A percentile compares a stretch with the other conserved stretches of the same genome.
These are phyloP conservation scores for Rhopilema esculentum DNA, from an alignment of 30 jellyfish, hydroid and myxozoan genomes.

Conservation along the genomic window DNA sequence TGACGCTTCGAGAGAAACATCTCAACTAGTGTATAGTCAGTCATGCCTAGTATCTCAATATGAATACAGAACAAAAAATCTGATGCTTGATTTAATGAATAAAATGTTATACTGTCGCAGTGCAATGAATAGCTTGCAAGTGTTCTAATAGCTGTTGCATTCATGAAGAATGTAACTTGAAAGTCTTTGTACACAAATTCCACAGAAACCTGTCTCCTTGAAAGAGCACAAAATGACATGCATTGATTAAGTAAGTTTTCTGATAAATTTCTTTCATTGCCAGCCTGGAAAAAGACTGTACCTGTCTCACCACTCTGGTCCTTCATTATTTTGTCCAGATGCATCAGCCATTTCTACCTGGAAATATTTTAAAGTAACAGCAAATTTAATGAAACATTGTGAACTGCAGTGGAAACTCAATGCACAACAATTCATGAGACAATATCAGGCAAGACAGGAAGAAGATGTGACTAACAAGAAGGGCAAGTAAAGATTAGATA, in stretches of 20 bases:
- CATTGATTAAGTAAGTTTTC: too few relatives aligned
- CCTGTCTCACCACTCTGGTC: slow-evolving; percentile 49
- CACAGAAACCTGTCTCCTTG: background rate
- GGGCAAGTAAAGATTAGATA: background rate
- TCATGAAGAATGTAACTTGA: background rate
- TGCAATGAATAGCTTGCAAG: background rate
- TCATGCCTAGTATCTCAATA: too few relatives aligned
- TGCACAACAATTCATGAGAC: background rate
- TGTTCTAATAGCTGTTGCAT: background rate
- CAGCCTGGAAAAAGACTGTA: background rate
- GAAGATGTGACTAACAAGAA: background rate
- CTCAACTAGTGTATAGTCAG: too few relatives aligned
- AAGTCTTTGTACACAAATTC: background rate
- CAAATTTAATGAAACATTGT: background rate
- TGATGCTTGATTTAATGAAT: background rate
- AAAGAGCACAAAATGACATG: background rate
- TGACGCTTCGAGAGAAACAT: too few relatives aligned
- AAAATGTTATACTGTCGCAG: background rate
- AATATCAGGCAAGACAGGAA: background rate
- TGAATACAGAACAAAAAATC: too few relatives aligned
- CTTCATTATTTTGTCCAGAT: slow-evolving; percentile 52
- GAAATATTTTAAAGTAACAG: background rate
- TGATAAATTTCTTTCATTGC: background rate
- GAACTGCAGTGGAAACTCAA: background rate
- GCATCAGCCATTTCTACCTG: slow-evolving; percentile 74